Conservation (phyloP, 2,888 invertebrate genomes). For the Lordiphosa fenestrarum region DNA sequence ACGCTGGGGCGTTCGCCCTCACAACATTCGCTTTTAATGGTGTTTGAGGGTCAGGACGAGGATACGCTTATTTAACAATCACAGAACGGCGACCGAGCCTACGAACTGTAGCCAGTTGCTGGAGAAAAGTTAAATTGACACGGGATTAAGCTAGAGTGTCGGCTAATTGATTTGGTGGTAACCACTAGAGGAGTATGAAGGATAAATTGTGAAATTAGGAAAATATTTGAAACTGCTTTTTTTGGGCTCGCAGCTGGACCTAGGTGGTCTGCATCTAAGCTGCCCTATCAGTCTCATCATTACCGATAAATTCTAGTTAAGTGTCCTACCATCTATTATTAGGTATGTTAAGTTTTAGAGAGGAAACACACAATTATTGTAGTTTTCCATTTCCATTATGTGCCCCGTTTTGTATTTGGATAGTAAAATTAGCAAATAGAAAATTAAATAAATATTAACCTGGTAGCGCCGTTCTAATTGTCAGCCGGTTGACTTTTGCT, state of each 20-base stretch:
- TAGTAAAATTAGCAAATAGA: slow-evolving; percentile 22
- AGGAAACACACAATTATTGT: slow-evolving; percentile 20
- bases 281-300: too few relatives aligned
- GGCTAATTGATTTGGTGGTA: too few relatives aligned
- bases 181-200: not conserved
- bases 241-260: too few relatives aligned
- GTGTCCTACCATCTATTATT: slow-evolving; percentile 6
- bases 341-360: slow-evolving; percentile 50
- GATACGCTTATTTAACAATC: slow-evolving; percentile 89
- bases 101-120: slow-evolving; percentile 55
- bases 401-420: slow-evolving; percentile 52
- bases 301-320: too few relatives aligned
- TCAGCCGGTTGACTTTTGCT: slow-evolving; percentile 2
- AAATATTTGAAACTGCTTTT: too few relatives aligned
- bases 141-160: too few relatives aligned
- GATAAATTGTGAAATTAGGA: too few relatives aligned
- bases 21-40: slow-evolving; percentile 88
- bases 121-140: too few relatives aligned
- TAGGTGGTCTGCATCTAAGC: too few relatives aligned
- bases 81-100: slow-evolving; percentile 73
- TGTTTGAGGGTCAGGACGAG: slow-evolving; percentile 91
- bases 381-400: slow-evolving; percentile 48
- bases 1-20: slow-evolving; percentile 87
- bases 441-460: slow-evolving; percentile 35
- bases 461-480: slow-evolving; percentile 39